Evolutionary conservation across 2,113 vertebrate species (phyloP), one percentile per base, ranked within the genome.

Genomic region (Melanerpes formicivorus): DNA sequence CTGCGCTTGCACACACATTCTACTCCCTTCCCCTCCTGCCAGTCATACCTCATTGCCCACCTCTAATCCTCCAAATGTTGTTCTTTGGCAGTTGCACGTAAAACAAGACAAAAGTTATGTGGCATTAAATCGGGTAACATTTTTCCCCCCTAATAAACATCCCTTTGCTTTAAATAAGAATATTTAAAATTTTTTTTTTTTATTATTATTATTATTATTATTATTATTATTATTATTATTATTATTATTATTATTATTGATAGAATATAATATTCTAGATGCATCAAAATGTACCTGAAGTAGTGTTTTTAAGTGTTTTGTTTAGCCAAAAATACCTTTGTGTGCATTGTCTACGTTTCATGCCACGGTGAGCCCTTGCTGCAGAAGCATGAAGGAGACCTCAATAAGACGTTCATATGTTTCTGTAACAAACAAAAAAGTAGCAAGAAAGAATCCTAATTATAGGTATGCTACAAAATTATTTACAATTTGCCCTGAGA

Each of bases 401-500:
- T n/a, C 30, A 73, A 29, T 91, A 96, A 90, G 93, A 83, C 67
- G 56, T 14, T 87, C 42, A 12, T 50, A 65, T n/a, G 44, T 60
- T 90, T 84, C 65, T 78, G 32, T 29, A 72, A 56, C 14, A 0
- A 0, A 29, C 80, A 87, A 71, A 40, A 80, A 30, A 40, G 15
- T 21, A 59, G 30, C 71, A 84, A 82, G 46, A 56, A 94, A 29
- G 32, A 66, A 73, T 86, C 40, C 30, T 86, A 66, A 64, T 70
- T 44, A 84, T 29, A 93, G 55, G 6, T 78, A 55, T 80, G 87
- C 23, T 42, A 48, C 32, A 66, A 82, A 59, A 21, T 48, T 71
- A 14, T 62, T 87, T 52, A 73, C 84, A 88, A 89, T 93, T 87
- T 94, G 59, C 26, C n/a, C 60, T 44, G 52, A 89, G n/a, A 94